phyloP scores from a whole-genome alignment of 2,113 vertebrate genomes.

The Tringa solitaria region DNA sequence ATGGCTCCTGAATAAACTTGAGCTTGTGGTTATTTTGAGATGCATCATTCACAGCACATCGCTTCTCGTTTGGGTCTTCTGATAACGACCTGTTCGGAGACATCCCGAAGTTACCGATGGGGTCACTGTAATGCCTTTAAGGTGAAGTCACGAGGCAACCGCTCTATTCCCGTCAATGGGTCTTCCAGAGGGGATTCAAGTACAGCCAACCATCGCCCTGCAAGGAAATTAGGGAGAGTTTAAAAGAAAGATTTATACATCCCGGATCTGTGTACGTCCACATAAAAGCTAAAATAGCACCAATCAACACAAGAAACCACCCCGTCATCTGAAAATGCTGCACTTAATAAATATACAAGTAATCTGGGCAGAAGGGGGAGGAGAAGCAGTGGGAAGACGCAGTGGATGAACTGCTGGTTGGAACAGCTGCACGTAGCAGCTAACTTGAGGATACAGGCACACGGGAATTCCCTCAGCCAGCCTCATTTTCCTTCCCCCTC shows the following conservation, averaged over 20 bases:
- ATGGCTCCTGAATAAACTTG: conserved; percentile 53
- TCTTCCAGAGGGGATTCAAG: conserved; percentile 88
- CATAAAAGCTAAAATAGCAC: background rate
- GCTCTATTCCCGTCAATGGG: conserved; percentile 73
- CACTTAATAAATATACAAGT: background rate
- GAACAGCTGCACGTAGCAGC: fast-evolving
- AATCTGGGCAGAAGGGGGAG: background rate
- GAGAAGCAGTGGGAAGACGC: background rate
- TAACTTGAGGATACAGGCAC: background rate
- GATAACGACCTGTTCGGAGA: conserved; percentile 3
- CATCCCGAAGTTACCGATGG: conserved; percentile 50
- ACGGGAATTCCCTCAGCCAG: background rate
- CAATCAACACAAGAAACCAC: background rate
- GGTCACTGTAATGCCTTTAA: conserved; percentile 71
- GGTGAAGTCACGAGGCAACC: conserved; percentile 24
- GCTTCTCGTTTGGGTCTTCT: background rate
- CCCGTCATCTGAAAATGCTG: background rate
- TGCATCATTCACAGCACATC: conserved; percentile 40
- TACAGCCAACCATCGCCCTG: conserved; percentile 92
- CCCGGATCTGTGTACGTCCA: background rate
- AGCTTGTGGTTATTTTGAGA: conserved; percentile 18
- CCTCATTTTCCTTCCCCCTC: background rate
- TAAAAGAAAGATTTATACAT: background rate
- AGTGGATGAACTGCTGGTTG: background rate
- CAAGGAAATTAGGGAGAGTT: conserved; percentile 44